Conservation (phyloP, 2,797 vertebrate genomes). For the Chromobotia macracanthus region DNA sequence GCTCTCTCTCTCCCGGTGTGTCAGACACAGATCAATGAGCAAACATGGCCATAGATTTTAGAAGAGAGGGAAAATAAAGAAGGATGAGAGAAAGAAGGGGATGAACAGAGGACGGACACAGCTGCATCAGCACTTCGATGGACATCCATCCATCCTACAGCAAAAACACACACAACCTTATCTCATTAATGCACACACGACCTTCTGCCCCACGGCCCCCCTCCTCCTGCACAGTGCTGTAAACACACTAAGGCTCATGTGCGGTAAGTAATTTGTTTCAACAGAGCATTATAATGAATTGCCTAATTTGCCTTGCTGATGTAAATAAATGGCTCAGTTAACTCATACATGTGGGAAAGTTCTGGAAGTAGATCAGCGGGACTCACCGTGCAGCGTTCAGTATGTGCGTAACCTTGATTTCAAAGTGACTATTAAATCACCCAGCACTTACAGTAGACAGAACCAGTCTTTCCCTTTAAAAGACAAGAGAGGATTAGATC, state of each 20-base stretch:
- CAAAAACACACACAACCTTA: conserved; percentile 40
- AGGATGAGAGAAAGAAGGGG: conserved; percentile 43
- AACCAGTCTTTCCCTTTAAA: conserved; percentile 21
- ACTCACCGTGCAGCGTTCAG: conserved; percentile 14
- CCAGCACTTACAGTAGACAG: conserved; percentile 32
- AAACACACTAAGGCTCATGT: conserved; percentile 40
- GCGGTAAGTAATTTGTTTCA: conserved; percentile 38
- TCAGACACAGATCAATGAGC: conserved; percentile 53
- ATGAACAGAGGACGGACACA: conserved; percentile 36
- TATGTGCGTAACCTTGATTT: conserved; percentile 31
- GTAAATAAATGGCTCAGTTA: conserved; percentile 53
- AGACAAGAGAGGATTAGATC: conserved; percentile 30
- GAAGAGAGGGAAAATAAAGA: conserved; percentile 24
- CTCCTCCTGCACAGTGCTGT: conserved; percentile 10
- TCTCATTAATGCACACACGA: conserved; percentile 50
- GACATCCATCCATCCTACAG: conserved; percentile 23
- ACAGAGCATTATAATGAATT: conserved; percentile 42
- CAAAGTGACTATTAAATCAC: conserved; percentile 45
- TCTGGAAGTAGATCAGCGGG: conserved; percentile 2
- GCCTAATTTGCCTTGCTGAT: conserved; percentile 46
- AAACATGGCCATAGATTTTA: conserved; percentile 47
- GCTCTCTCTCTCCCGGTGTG: conserved; percentile 30
- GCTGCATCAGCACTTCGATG: conserved; percentile 45
- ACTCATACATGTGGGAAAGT: conserved; percentile 26
- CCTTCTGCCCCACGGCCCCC: conserved; percentile 5